phyloP scores from a whole-genome alignment of 1,140 invertebrate genomes.

The Pogonomyrmex californicus region DNA sequence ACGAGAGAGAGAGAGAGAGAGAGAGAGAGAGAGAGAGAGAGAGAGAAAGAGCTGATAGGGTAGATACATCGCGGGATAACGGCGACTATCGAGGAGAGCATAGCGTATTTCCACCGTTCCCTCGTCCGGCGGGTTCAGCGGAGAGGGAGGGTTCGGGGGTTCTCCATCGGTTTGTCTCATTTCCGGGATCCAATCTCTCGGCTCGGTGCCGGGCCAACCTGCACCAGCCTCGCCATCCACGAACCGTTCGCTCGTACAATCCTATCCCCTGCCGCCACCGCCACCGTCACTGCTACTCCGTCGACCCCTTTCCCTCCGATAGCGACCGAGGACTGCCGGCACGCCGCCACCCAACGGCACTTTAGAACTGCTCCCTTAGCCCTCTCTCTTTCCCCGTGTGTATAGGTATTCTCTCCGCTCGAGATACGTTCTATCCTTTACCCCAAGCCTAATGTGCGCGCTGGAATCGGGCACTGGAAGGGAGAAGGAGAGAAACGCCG shows the following conservation, averaged over 20 bases:
- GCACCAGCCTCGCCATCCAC: constrained; percentile 67
- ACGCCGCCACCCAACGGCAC: constrained; percentile 74
- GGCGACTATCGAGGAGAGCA: constrained; percentile 79
- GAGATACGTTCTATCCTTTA: constrained; percentile 65
- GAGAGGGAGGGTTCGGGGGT: constrained; percentile 63
- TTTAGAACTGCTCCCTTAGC: constrained; percentile 71
- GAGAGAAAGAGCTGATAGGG: constrained; percentile 63
- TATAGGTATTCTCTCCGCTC: constrained; percentile 53
- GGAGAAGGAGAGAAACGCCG: constrained; percentile 39
- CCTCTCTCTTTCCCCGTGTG: constrained; percentile 48
- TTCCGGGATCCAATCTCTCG: constrained; percentile 85
- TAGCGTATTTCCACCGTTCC: constrained; percentile 78
- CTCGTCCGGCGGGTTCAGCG: constrained; percentile 16
- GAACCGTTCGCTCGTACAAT: constrained; percentile 66
- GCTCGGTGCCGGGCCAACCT: constrained; percentile 77
- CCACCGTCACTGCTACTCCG: not conserved
- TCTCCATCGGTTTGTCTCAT: constrained; percentile 85
- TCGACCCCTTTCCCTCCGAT: constrained; percentile 40
- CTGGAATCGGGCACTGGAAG: constrained; percentile 40
- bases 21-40: constrained; percentile 51
- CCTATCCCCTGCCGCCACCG: constrained; percentile 35
- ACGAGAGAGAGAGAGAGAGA: constrained; percentile 38
- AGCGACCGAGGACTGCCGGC: constrained; percentile 61
- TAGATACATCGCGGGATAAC: constrained; percentile 83
- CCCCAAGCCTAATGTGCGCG: constrained; percentile 63